Conservation (phyloP, 2,888 invertebrate genomes). For the Sarcophaga variegata region DNA sequence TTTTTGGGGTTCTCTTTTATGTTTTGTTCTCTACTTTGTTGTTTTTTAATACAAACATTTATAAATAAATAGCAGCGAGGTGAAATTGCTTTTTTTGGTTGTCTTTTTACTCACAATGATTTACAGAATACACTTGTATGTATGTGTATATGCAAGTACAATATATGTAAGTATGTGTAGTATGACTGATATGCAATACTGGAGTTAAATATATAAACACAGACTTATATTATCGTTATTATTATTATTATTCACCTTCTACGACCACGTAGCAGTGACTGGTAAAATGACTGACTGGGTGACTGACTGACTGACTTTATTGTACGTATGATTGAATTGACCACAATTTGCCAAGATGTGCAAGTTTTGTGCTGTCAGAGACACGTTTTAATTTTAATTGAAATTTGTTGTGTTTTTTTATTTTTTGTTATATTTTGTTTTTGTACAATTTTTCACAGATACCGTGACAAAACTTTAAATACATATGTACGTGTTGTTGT, state of each 20-base stretch:
- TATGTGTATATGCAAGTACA: too few relatives aligned
- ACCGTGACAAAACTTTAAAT: constrained; percentile 6
- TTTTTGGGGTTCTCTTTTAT: not conserved
- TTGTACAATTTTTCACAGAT: constrained; percentile 2
- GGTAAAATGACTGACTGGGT: not conserved
- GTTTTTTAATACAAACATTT: constrained; percentile 21
- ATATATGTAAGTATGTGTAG: too few relatives aligned
- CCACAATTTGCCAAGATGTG: not conserved
- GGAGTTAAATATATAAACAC: too few relatives aligned
- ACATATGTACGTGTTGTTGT: not conserved
- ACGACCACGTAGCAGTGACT: not conserved
- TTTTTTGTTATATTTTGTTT: not conserved
- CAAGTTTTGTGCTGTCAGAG: not conserved
- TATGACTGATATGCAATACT: too few relatives aligned
- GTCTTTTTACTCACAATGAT: too few relatives aligned
- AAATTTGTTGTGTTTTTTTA: constrained; percentile 32
- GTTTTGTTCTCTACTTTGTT: not conserved
- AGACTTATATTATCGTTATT: too few relatives aligned
- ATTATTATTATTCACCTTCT: not conserved
- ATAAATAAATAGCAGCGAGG: constrained; percentile 15
- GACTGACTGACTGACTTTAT: not conserved
- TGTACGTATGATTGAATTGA: constrained; percentile 24
- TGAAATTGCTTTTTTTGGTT: constrained; percentile 8
- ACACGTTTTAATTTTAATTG: constrained; percentile 57
- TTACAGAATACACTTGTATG: too few relatives aligned